phyloP scores from a whole-genome alignment of 2,797 vertebrate genomes.

The Scleropages formosus region DNA sequence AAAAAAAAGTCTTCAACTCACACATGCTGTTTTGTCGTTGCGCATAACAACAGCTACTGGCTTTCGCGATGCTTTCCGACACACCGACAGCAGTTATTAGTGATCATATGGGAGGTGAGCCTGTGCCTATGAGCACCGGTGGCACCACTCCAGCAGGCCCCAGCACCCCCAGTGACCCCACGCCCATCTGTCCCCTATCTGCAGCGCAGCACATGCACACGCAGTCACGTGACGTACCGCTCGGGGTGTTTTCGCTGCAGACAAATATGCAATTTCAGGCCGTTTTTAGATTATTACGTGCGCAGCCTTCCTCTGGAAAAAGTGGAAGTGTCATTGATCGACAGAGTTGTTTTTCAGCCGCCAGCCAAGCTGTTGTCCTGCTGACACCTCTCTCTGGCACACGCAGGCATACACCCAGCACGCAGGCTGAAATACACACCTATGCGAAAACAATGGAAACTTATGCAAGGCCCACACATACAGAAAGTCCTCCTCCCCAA shows the following conservation, averaged over 20 bases:
- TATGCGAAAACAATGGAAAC: too few species aligned
- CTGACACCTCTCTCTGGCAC: too few species aligned
- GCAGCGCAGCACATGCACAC: neutral
- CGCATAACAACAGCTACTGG: neutral
- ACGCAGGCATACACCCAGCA: too few species aligned
- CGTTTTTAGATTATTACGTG: slow-evolving; percentile 4
- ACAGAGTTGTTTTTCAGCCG: neutral
- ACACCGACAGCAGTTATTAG: neutral
- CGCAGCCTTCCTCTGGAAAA: slow-evolving; percentile 15
- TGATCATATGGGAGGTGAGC: too few species aligned
- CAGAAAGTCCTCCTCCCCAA: too few species aligned
- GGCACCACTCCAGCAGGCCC: neutral
- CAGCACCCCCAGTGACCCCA: neutral
- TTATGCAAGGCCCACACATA: too few species aligned
- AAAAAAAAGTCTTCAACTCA: too few species aligned
- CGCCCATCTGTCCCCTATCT: slow-evolving; percentile 15
- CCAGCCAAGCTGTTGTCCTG: too few species aligned
- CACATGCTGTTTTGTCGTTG: neutral
- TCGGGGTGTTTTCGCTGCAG: neutral
- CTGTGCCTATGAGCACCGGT: neutral
- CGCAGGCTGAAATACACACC: too few species aligned
- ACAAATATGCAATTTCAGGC: neutral
- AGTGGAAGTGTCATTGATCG: slow-evolving; percentile 3
- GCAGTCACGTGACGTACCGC: slow-evolving; percentile 1
- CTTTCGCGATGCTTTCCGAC: slow-evolving; percentile 2